These are phyloP conservation scores for Anas bernieri DNA, from an alignment of 2,797 vertebrate species.

Conservation along the genomic window DNA sequence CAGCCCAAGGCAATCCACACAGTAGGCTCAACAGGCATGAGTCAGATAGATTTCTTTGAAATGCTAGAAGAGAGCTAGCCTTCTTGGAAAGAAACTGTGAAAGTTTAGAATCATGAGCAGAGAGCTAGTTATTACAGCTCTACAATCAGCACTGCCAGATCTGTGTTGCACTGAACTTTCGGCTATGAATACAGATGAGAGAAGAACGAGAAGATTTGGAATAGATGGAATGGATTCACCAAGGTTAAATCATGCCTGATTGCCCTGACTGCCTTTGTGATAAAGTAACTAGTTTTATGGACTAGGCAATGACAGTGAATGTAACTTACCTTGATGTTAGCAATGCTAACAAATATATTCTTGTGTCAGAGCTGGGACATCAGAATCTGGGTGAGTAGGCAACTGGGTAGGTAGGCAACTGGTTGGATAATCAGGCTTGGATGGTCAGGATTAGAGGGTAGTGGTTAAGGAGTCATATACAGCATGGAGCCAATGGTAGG, in stretches of 20 bases:
- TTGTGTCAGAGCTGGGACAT: background rate
- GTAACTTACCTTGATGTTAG: background rate
- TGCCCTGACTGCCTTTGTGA: background rate
- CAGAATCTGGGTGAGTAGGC: background rate
- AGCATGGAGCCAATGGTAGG: accelerated
- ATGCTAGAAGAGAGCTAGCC: background rate
- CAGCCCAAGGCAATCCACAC: background rate
- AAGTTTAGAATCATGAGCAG: background rate
- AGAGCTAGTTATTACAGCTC: background rate
- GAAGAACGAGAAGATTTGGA: background rate
- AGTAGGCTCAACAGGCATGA: background rate
- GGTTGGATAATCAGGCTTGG: background rate
- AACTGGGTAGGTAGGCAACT: background rate
- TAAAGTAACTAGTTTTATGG: background rate
- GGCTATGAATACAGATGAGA: background rate
- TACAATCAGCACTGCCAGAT: background rate
- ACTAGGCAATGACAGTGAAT: background rate
- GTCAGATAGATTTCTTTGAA: background rate
- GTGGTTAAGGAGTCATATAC: background rate
- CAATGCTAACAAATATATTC: background rate
- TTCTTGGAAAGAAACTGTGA: background rate
- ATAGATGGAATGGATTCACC: background rate
- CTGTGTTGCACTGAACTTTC: background rate
- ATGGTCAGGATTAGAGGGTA: background rate
- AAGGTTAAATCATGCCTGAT: background rate